phyloP scores from a whole-genome alignment of 37 sponge, comb jelly and placozoan species.

The Oscarella lobularis region DNA sequence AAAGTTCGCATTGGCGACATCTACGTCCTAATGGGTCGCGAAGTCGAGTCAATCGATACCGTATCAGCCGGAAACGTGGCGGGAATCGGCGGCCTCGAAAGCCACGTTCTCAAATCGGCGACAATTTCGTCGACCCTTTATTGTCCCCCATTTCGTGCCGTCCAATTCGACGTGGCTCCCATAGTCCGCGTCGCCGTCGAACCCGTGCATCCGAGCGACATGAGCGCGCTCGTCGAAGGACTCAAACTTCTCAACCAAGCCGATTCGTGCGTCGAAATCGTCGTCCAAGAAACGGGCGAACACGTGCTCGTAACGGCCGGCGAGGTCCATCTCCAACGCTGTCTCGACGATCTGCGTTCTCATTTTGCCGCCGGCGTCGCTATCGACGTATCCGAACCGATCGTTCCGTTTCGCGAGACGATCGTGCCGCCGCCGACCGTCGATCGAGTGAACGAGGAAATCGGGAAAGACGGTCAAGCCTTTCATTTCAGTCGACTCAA shows the following conservation, averaged over 20 bases:
- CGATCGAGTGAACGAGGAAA: constrained; percentile 76
- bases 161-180: constrained; percentile 59
- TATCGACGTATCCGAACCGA: constrained; percentile 77
- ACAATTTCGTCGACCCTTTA: constrained; percentile 66
- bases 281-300: constrained; percentile 79
- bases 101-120: constrained; percentile 58
- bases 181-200: constrained; percentile 89
- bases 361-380: constrained; percentile 41
- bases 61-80: constrained; percentile 77
- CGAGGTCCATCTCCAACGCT: constrained; percentile 90
- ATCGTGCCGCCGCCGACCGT: constrained; percentile 60
- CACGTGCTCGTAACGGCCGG: constrained; percentile 73
- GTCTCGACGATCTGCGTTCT: constrained; percentile 72
- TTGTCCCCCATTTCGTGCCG: constrained; percentile 73
- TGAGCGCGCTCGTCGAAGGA: constrained; percentile 48
- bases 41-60: constrained; percentile 45
- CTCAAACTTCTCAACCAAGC: constrained; percentile 81
- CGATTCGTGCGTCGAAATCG: constrained; percentile 79
- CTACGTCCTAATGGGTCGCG: constrained; percentile 85
- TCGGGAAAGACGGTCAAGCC: constrained; percentile 33
- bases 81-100: constrained; percentile 82
- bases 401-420: constrained; percentile 92
- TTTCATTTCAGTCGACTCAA: background rate
- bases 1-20: constrained; percentile 35
- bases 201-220: constrained; percentile 53